Evolutionary conservation across 2,797 vertebrate species (phyloP), one percentile per base, ranked within the genome.

Genomic region (Eulemur mongoz): DNA sequence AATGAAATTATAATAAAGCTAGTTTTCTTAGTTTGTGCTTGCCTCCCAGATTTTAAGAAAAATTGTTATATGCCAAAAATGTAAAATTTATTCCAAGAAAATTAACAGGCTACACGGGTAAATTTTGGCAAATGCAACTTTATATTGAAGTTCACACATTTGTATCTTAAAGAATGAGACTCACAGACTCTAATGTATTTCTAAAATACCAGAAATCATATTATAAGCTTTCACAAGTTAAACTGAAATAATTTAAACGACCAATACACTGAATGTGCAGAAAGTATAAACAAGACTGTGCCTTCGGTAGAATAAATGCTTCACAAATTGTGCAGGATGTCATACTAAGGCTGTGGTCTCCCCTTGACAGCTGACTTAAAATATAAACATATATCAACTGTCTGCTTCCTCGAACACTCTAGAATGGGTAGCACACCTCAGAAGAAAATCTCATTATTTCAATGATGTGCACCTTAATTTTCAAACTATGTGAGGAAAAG

Each of bases 41-140:
- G 98, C 98, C 98, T 98, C 98, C 98, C 98, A 98, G 97, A 97
- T 97, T 97, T 98, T 99, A 99, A 97, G 98, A 98, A 99, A 98
- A 98, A 96, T 88, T 98, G 97, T 98, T 98, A 98, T 98, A 98
- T 98, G 98, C 98, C 98, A 99, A 99, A 99, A 99, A 99, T 99
- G 99, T 99, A 99, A 99, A 99, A 99, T 99, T 99, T 99, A 99
- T 99, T 99, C 99, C 99, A 99, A 99, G 97, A 99, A 99, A 99
- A 99, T 99, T 99, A 99, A 99, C 99, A 99, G 99, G 99, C 99
- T 99, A 99, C 99, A 99, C 99, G 99, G 99, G 99, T 99, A 99
- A 99, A 99, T 99, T 99, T 99, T 99, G 99, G 99, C 99, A 99
- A 99, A 99, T 99, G 99, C 99, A 99, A 99, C 99, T 99, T 99